These are phyloP conservation scores for Ptychobarbus kaznakovi DNA, from an alignment of 2,797 vertebrate genomes.

Conservation along the genomic window DNA sequence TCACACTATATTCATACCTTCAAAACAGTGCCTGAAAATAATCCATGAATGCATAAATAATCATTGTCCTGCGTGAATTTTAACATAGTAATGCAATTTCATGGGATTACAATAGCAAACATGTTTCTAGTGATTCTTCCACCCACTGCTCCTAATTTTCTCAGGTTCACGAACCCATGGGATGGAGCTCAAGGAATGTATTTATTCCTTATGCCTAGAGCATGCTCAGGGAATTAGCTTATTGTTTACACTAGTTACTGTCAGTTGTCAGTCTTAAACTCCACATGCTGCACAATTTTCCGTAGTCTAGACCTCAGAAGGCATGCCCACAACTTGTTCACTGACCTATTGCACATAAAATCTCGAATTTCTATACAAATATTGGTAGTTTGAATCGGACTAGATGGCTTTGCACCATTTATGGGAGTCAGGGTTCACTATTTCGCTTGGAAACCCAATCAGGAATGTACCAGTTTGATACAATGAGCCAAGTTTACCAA, in stretches of 20 bases:
- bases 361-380: neutral
- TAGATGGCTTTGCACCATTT: neutral
- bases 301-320: neutral
- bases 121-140: conserved; percentile 19
- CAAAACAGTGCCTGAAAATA: conserved; percentile 15
- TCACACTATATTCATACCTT: neutral
- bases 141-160: conserved; percentile 18
- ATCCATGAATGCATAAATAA: conserved; percentile 28
- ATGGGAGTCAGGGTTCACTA: neutral
- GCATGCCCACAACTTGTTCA: neutral
- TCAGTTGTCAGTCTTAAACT: conserved; percentile 37
- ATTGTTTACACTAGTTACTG: conserved; percentile 25
- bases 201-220: conserved; percentile 25
- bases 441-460: neutral
- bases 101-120: conserved; percentile 6
- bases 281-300: conserved; percentile 70
- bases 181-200: conserved; percentile 25
- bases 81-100: conserved; percentile 3
- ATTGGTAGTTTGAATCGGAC: neutral
- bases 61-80: conserved; percentile 4
- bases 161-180: conserved; percentile 7
- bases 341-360: neutral
- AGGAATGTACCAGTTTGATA: neutral
- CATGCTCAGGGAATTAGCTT: conserved; percentile 15
- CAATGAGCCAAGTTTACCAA: neutral